These are phyloP conservation scores for Thecophora atra DNA, from an alignment of 2,888 invertebrate genomes.

Conservation along the genomic window DNA sequence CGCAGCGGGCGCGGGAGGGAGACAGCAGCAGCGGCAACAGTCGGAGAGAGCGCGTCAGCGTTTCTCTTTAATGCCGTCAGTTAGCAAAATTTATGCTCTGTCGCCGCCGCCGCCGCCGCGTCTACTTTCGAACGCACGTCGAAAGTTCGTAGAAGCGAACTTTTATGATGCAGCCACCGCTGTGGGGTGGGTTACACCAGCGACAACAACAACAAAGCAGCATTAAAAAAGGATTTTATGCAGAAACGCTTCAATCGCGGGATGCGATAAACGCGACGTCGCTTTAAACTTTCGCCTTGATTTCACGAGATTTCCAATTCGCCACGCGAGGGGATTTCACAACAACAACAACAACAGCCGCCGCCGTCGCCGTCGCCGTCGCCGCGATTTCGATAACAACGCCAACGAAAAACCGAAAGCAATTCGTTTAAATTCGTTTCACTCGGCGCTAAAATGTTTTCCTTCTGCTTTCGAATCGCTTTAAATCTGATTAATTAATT, in stretches of 20 bases:
- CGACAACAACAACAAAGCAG: background rate
- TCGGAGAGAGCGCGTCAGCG: slow-evolving; percentile 51
- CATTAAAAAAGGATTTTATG: slow-evolving; percentile 55
- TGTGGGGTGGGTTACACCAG: background rate
- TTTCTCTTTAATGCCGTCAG: slow-evolving; percentile 59
- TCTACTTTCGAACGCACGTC: slow-evolving; percentile 12
- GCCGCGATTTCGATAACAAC: background rate
- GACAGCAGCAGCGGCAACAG: background rate
- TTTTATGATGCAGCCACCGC: slow-evolving; percentile 3
- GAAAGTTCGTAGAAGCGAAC: slow-evolving; percentile 26
- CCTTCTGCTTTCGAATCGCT: background rate
- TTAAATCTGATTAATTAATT: background rate
- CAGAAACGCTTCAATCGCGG: slow-evolving; percentile 63
- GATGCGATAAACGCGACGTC: slow-evolving; percentile 55
- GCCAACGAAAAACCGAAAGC: background rate
- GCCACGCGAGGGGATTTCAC: background rate
- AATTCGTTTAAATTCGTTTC: slow-evolving; percentile 20
- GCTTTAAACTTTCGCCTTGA: slow-evolving; percentile 4
- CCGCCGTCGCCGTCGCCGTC: background rate
- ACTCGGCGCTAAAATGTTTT: slow-evolving; percentile 28
- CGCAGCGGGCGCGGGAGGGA: background rate
- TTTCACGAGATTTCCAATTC: slow-evolving; percentile 26
- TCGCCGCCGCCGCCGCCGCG: slow-evolving; percentile 42
- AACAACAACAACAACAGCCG: background rate
- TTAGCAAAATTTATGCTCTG: slow-evolving; percentile 58